Conservation (phyloP, 1,140 invertebrate genomes). For the Papilio helenus region DNA sequence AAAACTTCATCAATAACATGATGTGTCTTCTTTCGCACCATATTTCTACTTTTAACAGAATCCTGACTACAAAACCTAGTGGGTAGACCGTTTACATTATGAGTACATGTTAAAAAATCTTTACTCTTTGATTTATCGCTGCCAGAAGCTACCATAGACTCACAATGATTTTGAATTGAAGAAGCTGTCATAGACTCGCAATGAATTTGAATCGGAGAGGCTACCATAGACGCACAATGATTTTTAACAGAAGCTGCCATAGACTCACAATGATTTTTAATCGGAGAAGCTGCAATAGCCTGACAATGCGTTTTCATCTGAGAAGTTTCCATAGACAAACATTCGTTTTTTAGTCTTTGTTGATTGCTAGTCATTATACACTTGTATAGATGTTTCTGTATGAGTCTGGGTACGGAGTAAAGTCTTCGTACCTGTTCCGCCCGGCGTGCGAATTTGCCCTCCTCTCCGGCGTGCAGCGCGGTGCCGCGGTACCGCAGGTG, state of each 20-base stretch:
- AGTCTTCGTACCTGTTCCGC: conserved; percentile 89
- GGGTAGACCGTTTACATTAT: background rate
- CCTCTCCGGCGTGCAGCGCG: conserved; percentile 93
- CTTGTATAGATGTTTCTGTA: conserved; percentile 1
- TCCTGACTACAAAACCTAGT: background rate
- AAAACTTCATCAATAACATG: too few species aligned
- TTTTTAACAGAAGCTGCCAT: too few species aligned
- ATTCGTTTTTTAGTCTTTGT: background rate
- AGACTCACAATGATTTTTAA: too few species aligned
- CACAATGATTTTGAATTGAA: too few species aligned
- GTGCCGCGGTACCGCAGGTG: conserved; percentile 95
- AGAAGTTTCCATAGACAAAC: background rate
- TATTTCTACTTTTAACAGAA: background rate
- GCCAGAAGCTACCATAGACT: too few species aligned
- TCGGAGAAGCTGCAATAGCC: too few species aligned
- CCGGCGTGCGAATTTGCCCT: conserved; percentile 97
- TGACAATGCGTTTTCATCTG: too few species aligned
- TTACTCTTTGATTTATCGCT: background rate
- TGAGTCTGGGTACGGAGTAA: background rate
- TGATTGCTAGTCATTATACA: background rate
- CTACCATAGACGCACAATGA: too few species aligned
- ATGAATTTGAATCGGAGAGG: too few species aligned
- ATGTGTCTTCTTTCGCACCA: background rate
- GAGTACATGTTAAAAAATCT: background rate
- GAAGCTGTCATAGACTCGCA: too few species aligned